Evolutionary conservation across 2,797 vertebrate genomes (phyloP).

Genomic region (Cichlasoma orientale): DNA sequence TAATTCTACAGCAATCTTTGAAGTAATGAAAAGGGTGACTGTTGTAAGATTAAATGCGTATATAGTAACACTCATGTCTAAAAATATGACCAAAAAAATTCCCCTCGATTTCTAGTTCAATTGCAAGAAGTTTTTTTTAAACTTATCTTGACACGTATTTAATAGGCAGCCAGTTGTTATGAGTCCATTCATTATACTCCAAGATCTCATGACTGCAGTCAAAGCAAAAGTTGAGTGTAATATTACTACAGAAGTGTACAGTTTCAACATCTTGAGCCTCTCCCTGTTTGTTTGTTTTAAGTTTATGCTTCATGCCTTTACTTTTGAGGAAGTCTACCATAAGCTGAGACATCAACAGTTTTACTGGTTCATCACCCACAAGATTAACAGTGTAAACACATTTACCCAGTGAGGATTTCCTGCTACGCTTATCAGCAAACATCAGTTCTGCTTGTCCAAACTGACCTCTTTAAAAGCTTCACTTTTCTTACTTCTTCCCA

Average conservation of each 20-base stretch:
- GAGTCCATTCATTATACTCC: not conserved
- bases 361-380: conserved; percentile 40
- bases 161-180: not conserved
- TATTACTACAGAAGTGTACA: not conserved
- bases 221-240: not conserved
- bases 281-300: not conserved
- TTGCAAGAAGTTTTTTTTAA: not conserved
- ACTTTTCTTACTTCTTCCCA: not conserved
- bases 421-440: conserved; percentile 36
- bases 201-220: not conserved
- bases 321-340: conserved; percentile 33
- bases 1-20: not conserved
- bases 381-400: conserved; percentile 58
- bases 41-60: conserved; percentile 1
- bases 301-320: not conserved
- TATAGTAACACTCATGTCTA: not conserved
- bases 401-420: conserved; percentile 63
- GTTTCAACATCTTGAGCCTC: not conserved
- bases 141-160: not conserved
- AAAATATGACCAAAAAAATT: conserved; percentile 1
- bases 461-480: conserved; percentile 10
- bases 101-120: not conserved
- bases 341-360: conserved; percentile 11
- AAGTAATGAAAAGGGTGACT: not conserved
- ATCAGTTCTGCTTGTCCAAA: conserved; percentile 26